Evolutionary conservation across 2,888 invertebrate species (phyloP), one percentile per base, ranked within the genome.

Genomic region (Oxytorus armatus): DNA sequence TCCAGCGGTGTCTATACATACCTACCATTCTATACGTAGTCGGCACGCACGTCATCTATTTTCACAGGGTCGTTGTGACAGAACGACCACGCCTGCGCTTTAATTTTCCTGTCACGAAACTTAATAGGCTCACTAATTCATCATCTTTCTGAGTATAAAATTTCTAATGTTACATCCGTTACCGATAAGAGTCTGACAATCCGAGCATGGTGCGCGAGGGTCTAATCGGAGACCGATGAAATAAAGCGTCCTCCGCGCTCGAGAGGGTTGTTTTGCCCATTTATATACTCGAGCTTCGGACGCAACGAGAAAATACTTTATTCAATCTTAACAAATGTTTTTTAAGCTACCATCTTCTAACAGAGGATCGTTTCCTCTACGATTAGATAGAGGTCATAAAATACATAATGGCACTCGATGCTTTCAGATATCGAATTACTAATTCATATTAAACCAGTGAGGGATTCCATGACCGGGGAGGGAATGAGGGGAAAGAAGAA

Each of bases 51-150:
- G 61, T 72, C 59, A 39, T 51, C 55, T 57, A 21, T 66, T 75
- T 65, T 29, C 47, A 61, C 5, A 5, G 18, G 8, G 16, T 65
- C 36, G 44, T 14, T 55, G 55, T 29, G 65, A 49, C 59, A 16
- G 23, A 23, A 59, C 84, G 83, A 65, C 85, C 86, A 85, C 87
- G 85, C 86, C 86, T 85, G 86, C 82, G 5, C 2, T 86, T 87
- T 87, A 88, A 89, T 89, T 85, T 84, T 84, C 83, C 84, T 86
- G 86, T 86, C 88, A 84, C 84, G 77, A 63, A 74, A 85, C 81
- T 82, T 85, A 85, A 88, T 85, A 85, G 78, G 66, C 55, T 42
- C 69, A 42, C 69, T 59, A 57, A 78, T 73, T 73, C 53, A 49
- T 74, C 74, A 33, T 44, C 44, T 29, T 47, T 23, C 44, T 23